Conservation (phyloP, 2,113 vertebrate genomes). For the Reinhardtius hippoglossoides region DNA sequence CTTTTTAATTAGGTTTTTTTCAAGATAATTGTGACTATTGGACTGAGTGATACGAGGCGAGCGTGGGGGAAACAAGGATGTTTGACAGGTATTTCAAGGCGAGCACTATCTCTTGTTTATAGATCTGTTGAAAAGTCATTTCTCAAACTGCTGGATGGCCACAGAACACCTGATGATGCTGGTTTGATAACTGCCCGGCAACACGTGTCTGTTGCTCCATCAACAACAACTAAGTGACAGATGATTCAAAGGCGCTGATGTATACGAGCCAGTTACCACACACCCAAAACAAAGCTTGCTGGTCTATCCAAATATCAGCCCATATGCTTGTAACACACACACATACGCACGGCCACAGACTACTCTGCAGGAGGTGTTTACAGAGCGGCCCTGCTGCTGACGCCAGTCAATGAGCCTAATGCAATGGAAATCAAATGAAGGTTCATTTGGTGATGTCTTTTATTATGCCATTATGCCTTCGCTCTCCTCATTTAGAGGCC, state of each 20-base stretch:
- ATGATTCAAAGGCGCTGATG: constrained; percentile 1
- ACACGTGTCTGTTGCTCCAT: constrained; percentile 15
- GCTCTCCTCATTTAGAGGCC: constrained; percentile 73
- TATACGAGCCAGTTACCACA: constrained; percentile 4
- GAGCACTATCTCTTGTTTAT: neutral
- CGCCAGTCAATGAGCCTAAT: constrained; percentile 76
- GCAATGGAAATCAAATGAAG: constrained; percentile 81
- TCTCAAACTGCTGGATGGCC: constrained; percentile 24
- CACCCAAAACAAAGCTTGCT: constrained; percentile 50
- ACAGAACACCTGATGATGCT: constrained; percentile 8
- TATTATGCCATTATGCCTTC: constrained; percentile 81
- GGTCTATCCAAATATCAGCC: constrained; percentile 45
- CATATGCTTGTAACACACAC: constrained; percentile 25
- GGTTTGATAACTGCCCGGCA: constrained; percentile 57
- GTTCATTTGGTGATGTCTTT: constrained; percentile 76
- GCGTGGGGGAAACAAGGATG: neutral
- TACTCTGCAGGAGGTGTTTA: constrained; percentile 70
- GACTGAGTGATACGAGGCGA: neutral
- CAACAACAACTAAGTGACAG: constrained; percentile 12
- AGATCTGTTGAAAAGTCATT: constrained; percentile 32
- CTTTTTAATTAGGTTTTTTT: too few species aligned
- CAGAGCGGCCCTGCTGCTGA: constrained; percentile 69
- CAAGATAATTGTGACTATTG: neutral
- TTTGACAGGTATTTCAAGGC: neutral
- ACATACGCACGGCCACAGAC: constrained; percentile 40